Base-by-base conservation (phyloP, 2,888 invertebrate species). In the Lydus trimaculatus region DNA sequence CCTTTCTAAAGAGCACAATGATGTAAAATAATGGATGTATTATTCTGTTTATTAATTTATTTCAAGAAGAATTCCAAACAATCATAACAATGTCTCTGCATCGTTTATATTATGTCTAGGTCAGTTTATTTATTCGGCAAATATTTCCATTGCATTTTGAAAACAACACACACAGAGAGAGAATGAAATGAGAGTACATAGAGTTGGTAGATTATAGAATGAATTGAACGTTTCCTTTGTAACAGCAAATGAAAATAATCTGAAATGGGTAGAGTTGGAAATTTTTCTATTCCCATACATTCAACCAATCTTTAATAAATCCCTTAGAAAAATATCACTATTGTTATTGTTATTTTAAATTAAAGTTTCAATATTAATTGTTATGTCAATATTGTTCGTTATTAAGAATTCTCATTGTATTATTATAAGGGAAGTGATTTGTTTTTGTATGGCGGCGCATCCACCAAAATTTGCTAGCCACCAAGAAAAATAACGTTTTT, bases 81-180 rank as follows among this genome's bases (percentile, higher is more conserved):
- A 43, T 17, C 11, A 43, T 17, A 17, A 43, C n/a, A 43, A 43
- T 20, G 48, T 48, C 20, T 11, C 20, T 1, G 20, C 9, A 48
- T 7, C 48, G 5, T 52, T 52, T 52, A 2, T 52, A 25, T 25
- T 52, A 25, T 52, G 13, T 23, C 23, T 23, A 23, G 25, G 52
- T 52, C 52, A 52, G 52, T 52, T 13, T 52, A 11, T 52, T 52
- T 52, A 52, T 52, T 52, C 13, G 2, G 52, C 8, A 52, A 52
- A 52, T 52, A 52, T 52, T 52, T 13, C 25, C 52, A 52, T 23
- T 52, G 52, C 52, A 23, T 52, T n/a, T 52, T 52, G 52, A 9
- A 13, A 13, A 52, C 17, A 48, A 48, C 43, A 43, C 36, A 36
- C n/a, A n/a, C n/a, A 36, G 1, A 13, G 7, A 48, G 11, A 8